Percentiles rank a stretch among this genome's conserved stretches.
phyloP scores from a whole-genome alignment of 2,888 invertebrate genomes.

The Patella ulyssiponensis region DNA sequence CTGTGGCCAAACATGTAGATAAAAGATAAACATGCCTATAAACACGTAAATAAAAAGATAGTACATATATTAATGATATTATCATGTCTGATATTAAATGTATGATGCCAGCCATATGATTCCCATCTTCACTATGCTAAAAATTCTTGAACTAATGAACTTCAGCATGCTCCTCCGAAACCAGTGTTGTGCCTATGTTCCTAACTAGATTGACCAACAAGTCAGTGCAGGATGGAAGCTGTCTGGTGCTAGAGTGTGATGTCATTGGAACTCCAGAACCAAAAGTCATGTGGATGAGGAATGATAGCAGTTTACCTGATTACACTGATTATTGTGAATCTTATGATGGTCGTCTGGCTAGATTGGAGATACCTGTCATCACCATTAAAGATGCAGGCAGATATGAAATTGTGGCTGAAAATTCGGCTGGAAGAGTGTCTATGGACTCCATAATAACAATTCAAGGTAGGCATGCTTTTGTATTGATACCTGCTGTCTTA shows the following conservation, averaged over 20 bases:
- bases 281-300: constrained; percentile 51
- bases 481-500: neutral
- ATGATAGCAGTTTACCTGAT: constrained; percentile 40
- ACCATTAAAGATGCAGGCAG: constrained; percentile 52
- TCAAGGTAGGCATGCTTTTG: constrained; percentile 43
- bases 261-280: constrained; percentile 61
- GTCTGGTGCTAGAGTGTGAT: constrained; percentile 56
- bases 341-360: constrained; percentile 58
- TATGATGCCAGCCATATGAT: no score
- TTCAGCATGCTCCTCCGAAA: constrained; percentile 42
- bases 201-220: constrained; percentile 50
- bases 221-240: constrained; percentile 50
- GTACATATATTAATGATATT: no score
- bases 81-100: no score
- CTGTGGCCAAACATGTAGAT: neutral
- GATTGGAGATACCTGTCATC: constrained; percentile 49
- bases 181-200: constrained; percentile 58
- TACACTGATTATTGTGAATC: constrained; percentile 33
- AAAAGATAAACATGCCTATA: neutral
- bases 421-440: constrained; percentile 53
- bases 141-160: no score
- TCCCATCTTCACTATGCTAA: no score
- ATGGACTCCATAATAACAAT: constrained; percentile 54
- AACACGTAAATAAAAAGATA: no score
- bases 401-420: constrained; percentile 56